A percentile compares a stretch with the other conserved stretches of the same genome.
Conservation (phyloP, 2,113 vertebrate genomes). For the Xiphias gladius region DNA sequence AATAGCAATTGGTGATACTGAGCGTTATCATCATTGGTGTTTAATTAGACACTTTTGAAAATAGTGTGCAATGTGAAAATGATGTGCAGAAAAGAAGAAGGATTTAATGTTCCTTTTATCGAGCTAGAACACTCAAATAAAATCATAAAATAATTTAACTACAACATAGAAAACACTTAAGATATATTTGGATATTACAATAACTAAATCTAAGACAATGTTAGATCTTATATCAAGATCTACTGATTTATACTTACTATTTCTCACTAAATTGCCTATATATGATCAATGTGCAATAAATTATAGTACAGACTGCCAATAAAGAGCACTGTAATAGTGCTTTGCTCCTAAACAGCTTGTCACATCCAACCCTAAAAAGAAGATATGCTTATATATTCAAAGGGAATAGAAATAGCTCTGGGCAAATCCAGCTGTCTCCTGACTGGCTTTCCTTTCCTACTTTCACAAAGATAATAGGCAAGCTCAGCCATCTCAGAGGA, state of each 20-base stretch:
- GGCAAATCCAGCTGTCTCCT: conserved; percentile 29
- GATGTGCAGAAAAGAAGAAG: background rate
- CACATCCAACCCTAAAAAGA: conserved; percentile 20
- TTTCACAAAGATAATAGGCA: conserved; percentile 27
- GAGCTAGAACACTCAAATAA: no score
- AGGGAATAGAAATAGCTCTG: conserved; percentile 17
- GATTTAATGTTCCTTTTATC: background rate
- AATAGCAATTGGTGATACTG: background rate
- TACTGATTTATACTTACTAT: background rate
- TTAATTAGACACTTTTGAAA: background rate
- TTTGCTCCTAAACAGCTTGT: conserved; percentile 10
- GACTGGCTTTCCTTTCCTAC: conserved; percentile 11
- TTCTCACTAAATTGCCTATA: background rate
- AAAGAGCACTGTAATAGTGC: background rate
- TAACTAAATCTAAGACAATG: background rate
- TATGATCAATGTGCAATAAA: background rate
- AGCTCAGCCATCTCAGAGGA: conserved; percentile 39
- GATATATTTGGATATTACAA: background rate
- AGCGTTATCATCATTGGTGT: no score
- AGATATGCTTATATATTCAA: conserved; percentile 38
- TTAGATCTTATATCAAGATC: background rate
- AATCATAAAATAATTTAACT: no score
- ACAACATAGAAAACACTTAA: no score
- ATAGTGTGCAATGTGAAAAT: background rate
- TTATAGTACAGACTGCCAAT: background rate